Base-by-base conservation (phyloP, 2,888 invertebrate genomes). In the Mayetiola destructor region DNA sequence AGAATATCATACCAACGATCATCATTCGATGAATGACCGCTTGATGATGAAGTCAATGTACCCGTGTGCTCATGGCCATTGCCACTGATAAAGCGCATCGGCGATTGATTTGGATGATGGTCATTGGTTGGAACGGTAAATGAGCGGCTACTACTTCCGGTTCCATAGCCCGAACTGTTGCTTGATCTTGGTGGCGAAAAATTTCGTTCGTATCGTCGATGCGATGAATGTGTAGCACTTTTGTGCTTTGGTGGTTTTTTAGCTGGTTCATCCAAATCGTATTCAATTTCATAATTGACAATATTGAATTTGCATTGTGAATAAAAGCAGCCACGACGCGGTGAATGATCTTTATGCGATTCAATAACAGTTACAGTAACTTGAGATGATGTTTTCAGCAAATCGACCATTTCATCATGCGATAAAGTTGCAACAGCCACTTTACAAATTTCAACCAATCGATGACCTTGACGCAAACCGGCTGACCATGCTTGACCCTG, bases 381-480 rank as follows among this genome's bases (percentile, higher is more conserved):
- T 52, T 86, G 84, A 60, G 84, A 82, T 5, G 91, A 90, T 0
- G 91, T 93, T 73, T 92, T 88, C 59, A 95, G 75, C 62, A 93
- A 75, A 71, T 93, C 93, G 32, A 93, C 89, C 82, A 94, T 90
- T 71, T 91, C 88, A 68, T 92, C 91, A 72, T 93, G 90, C 32
- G 84, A 85, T 61, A 94, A 74, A 1, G 92, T 92, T 4, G 88
- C 85, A 29, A 92, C 88, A 30, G 91, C 89, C 21, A 91, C 85
- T 69, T 88, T 87, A 66, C 89, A 89, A 64, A 90, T 88, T 73
- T 96, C 94, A 2, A 95, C 89, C 61, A 96, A 77, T 16, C 94
- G 79, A 56, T 88, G 88, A 59, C 92, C 92, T 68, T 90, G 89
- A 53, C 88, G 75, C 53, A 96, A 77, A n/a, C 94, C 95, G 2